Evolutionary conservation across 2,888 invertebrate species (phyloP), one percentile per base, ranked within the genome.

Genomic region (Meghimatium bilineatum): DNA sequence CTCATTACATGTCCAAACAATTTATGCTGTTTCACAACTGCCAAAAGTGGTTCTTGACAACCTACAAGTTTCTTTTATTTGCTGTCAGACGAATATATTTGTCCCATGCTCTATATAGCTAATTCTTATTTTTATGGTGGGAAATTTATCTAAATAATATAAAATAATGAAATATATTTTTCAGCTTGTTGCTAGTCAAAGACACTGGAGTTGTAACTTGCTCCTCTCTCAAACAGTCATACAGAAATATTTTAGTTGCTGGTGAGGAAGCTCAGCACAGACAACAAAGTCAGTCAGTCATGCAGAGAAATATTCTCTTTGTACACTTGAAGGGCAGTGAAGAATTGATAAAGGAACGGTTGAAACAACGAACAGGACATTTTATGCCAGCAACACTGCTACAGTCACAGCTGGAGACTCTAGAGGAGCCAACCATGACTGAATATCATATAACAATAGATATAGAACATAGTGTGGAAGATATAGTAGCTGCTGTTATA

Each of bases 181-280:
- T 56, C 86, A 89, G 86, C 69, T 74, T 88, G 76, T 69, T 78
- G 36, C 76, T 80, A 0, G 66, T 67, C 10, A 56, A 81, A 23
- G 52, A 86, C 29, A 86, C 88, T 72, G 88, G 86, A 32, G 87
- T 90, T 44, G 86, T 93, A 26, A 91, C 93, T 2, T 93, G 93
- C 84, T 93, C 93, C 26, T 92, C 93, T 1, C 87, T 93, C 67
- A 93, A 93, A 88, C 87, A 87, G 74, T 66, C 69, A 20, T 93
- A 93, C 86, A 89, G 93, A 82, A 82, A 90, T 20, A 86, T 90
- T 52, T 82, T 91, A 23, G 69, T 88, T n/a, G 44, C 67, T 29
- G 89, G 89, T 34, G 78, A 77, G 29, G 66, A 17, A 26, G 29
- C 17, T 82, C 23, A 26, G 78, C 52, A 29, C 17, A 0, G 26